Evolutionary conservation across 30 jellyfish, hydroid and myxozoan species (phyloP).

Genomic region (Aurelia coerulea): DNA sequence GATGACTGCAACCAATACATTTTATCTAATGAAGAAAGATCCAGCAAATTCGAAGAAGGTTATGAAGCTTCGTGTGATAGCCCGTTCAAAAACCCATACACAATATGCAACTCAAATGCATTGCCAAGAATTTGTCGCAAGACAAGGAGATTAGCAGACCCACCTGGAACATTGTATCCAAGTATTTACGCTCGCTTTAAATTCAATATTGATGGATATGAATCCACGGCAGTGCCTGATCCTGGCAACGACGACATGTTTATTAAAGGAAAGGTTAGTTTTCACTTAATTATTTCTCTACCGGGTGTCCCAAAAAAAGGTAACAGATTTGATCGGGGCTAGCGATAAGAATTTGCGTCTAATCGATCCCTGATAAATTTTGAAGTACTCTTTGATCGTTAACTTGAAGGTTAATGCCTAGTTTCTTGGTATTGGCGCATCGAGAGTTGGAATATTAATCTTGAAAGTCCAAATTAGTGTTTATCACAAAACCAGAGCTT

Average conservation of each 20-base stretch:
- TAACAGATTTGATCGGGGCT: too few species aligned
- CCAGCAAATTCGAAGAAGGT: constrained; percentile 32
- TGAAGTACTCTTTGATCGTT: too few species aligned
- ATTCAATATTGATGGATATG: constrained; percentile 18
- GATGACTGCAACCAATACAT: constrained; percentile 21
- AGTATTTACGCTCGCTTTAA: constrained; percentile 12
- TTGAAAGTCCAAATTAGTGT: too few species aligned
- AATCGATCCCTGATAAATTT: too few species aligned
- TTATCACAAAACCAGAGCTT: too few species aligned
- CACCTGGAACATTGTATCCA: constrained; percentile 33
- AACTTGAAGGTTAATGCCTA: too few species aligned
- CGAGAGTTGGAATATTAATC: too few species aligned
- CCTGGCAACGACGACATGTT: constrained; percentile 29
- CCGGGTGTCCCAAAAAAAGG: too few species aligned
- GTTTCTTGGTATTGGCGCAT: too few species aligned
- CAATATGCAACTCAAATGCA: constrained; percentile 17
- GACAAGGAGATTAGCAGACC: neutral
- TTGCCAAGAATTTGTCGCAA: constrained; percentile 11
- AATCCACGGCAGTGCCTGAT: constrained; percentile 12
- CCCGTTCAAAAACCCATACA: constrained; percentile 14
- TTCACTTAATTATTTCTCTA: too few species aligned
- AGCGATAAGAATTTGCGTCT: too few species aligned
- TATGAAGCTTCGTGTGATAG: constrained; percentile 16
- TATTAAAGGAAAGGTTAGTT: constrained; percentile 14
- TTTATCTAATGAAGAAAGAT: constrained; percentile 7